These are phyloP conservation scores for Acanthornis magna DNA, from an alignment of 2,797 vertebrate species.

Conservation along the genomic window DNA sequence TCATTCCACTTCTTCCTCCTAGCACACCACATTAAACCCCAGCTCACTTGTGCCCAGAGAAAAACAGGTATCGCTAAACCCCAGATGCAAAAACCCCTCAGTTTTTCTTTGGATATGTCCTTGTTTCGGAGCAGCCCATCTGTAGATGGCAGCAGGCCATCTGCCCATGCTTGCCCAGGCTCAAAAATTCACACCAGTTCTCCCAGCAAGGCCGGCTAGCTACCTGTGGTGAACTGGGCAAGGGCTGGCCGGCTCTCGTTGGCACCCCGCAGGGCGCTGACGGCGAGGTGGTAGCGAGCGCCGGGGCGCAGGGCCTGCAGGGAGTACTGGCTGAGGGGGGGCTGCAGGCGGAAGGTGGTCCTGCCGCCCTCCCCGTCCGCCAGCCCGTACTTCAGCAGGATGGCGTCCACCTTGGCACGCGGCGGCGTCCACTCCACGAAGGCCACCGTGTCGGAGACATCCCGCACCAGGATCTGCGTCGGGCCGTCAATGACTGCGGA, in stretches of 20 bases:
- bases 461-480: conserved; percentile 89
- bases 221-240: conserved; percentile 91
- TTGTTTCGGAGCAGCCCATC: background rate
- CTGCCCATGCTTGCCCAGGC: background rate
- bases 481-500: conserved; percentile 90
- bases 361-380: conserved; percentile 84
- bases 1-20: background rate
- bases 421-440: conserved; percentile 95
- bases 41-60: rapidly evolving
- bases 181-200: background rate
- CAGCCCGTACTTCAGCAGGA: conserved; percentile 89
- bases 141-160: background rate
- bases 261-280: conserved; percentile 86
- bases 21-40: background rate
- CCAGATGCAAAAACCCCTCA: background rate
- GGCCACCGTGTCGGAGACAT: conserved; percentile 93
- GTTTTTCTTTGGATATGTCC: rapidly evolving
- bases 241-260: conserved; percentile 86
- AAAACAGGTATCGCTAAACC: background rate
- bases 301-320: conserved; percentile 91
- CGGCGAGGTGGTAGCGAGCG: conserved; percentile 84
- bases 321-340: conserved; percentile 95
- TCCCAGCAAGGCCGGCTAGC: background rate
- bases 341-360: conserved; percentile 93
- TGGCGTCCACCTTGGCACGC: conserved; percentile 90